A percentile compares a stretch with the other conserved stretches of the same genome.
Conservation (phyloP, 2,113 vertebrate genomes). For the Takifugu flavidus region DNA sequence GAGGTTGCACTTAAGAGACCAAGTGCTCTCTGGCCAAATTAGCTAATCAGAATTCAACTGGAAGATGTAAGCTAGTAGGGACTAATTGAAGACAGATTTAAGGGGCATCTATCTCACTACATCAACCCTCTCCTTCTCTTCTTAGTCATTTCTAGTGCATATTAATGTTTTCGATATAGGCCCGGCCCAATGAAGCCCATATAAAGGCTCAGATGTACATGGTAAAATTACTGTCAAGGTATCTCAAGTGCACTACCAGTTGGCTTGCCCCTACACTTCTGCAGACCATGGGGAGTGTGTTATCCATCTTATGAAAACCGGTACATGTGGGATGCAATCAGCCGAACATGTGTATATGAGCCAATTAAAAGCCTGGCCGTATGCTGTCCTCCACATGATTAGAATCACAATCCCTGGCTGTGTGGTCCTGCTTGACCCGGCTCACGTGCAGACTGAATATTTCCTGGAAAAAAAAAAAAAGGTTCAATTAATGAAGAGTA, state of each 20-base stretch:
- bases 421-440: constrained; percentile 42
- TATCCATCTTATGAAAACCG: constrained; percentile 31
- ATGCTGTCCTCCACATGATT: constrained; percentile 49
- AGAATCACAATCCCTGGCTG: constrained; percentile 36
- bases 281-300: constrained; percentile 15
- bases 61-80: constrained; percentile 67
- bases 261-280: constrained; percentile 40
- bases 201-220: constrained; percentile 41
- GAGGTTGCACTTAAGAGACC: constrained; percentile 63
- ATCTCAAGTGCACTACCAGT: constrained; percentile 52
- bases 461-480: constrained; percentile 27
- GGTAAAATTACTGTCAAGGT: constrained; percentile 56
- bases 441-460: constrained; percentile 31
- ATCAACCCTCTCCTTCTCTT: constrained; percentile 40
- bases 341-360: constrained; percentile 50
- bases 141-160: constrained; percentile 66
- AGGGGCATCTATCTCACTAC: constrained; percentile 66
- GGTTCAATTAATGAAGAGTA: constrained; percentile 51
- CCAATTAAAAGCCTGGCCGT: constrained; percentile 61
- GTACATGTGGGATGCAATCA: constrained; percentile 47
- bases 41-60: constrained; percentile 75
- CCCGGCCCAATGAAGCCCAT: constrained; percentile 46
- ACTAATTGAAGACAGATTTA: constrained; percentile 75
- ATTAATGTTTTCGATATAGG: constrained; percentile 67
- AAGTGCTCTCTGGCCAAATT: constrained; percentile 72